Base-by-base conservation (phyloP, 2,888 invertebrate genomes). In the Ophion obscuratus region DNA sequence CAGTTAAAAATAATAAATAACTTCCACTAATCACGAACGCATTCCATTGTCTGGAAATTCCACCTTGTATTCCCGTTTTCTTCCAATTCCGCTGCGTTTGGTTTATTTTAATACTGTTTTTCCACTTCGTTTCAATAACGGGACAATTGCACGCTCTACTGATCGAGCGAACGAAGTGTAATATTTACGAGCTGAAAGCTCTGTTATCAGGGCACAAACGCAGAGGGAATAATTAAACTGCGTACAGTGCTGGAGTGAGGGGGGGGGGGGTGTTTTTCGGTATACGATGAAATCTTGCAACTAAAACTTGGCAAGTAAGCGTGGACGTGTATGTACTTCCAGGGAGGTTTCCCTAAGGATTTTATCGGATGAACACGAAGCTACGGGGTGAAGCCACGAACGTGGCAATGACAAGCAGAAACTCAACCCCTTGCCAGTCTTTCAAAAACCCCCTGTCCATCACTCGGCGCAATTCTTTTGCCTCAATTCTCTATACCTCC, bases 401-500 rank as follows among this genome's bases (percentile, higher is more conserved):
- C 90, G 89, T 91, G 90, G 89, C 90, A 91, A 91, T 92, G 91
- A 91, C 91, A 92, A 91, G 90, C 90, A 88, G 90, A 90, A 89
- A 90, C 88, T 88, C 88, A 87, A 87, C 86, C 87, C 67, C 73
- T 2, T 64, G 68, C 44, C 79, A 70, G 20, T 20, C 14, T 77
- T 67, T 57, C 53, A 20, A 11, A 36, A 24, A 2, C 20, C 20
- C 53, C n/a, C 31, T n/a, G 57, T 53, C n/a, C 66, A 53, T 40
- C 36, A 57, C 66, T 67, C 20, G 14, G 57, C 57, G 36, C 31
- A 57, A 76, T 76, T 36, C 67, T 57, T 76, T 67, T 67, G 14
- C 36, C 57, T 57, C 36, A 20, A 76, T 84, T 75, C 83, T 81
- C 78, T 73, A 77, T 14, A 64, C 64, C 47, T 77, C 36, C 84